Conservation (phyloP, 2,797 vertebrate genomes). For the Thunnus albacares region DNA sequence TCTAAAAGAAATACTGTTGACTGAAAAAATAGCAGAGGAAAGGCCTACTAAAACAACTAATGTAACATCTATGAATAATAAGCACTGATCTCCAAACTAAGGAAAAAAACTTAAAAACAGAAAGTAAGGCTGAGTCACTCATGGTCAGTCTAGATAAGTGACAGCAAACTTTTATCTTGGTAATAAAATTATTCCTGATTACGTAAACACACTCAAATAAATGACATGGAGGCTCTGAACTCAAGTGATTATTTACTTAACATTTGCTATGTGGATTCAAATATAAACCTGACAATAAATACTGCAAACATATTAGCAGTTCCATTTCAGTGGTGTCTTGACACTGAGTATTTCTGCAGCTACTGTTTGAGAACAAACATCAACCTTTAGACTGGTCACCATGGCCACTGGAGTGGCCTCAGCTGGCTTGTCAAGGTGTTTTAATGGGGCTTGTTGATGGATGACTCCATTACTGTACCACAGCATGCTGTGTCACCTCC, state of each 20-base stretch:
- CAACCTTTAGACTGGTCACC: constrained; percentile 75
- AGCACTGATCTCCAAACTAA: neutral
- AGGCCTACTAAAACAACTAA: neutral
- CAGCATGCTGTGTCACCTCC: constrained; percentile 82
- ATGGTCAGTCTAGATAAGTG: neutral
- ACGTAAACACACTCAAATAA: neutral
- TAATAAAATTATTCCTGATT: neutral
- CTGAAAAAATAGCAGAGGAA: neutral
- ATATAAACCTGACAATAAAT: constrained; percentile 21
- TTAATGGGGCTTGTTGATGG: constrained; percentile 83
- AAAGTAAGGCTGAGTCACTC: neutral
- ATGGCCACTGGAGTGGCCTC: constrained; percentile 77
- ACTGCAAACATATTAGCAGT: constrained; percentile 23
- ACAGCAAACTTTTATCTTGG: neutral
- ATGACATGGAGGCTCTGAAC: neutral
- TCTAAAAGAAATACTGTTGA: neutral
- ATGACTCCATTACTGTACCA: constrained; percentile 85
- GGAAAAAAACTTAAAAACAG: neutral
- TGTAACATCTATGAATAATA: neutral
- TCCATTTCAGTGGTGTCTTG: constrained; percentile 7
- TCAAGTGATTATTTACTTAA: neutral
- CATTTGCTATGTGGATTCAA: neutral
- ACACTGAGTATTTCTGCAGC: constrained; percentile 42
- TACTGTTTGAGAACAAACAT: constrained; percentile 68
- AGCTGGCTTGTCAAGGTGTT: constrained; percentile 83